A percentile compares a stretch with the other conserved stretches of the same genome.
Conservation (phyloP, 2,113 vertebrate species). For the Aspiorhynchus laticeps region DNA sequence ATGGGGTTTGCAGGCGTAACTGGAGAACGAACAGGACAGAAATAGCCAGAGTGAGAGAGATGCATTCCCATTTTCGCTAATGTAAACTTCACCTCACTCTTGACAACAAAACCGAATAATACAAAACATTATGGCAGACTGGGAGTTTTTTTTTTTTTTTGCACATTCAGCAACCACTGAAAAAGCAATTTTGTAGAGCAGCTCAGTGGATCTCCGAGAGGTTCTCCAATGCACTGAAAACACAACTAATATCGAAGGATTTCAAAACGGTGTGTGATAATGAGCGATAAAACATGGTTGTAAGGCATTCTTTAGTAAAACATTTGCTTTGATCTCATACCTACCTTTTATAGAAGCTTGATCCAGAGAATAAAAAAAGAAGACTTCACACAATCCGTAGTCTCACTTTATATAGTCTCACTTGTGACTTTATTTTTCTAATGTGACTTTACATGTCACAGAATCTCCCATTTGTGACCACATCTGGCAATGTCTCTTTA, state of each 20-base stretch:
- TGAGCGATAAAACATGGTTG: neutral
- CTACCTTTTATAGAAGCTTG: neutral
- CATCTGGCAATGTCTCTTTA: neutral
- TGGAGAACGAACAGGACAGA: neutral
- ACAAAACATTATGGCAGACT: conserved; percentile 1
- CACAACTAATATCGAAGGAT: neutral
- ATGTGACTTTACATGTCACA: neutral
- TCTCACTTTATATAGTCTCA: neutral
- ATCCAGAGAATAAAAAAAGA: neutral
- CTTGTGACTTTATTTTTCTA: neutral
- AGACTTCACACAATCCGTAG: neutral
- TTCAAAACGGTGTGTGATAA: neutral
- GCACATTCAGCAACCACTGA: conserved; percentile 29
- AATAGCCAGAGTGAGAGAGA: conserved; percentile 2
- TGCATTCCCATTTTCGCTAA: conserved; percentile 25
- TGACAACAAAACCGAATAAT: conserved; percentile 20
- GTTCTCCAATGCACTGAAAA: neutral
- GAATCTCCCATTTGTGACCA: neutral
- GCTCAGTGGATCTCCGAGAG: neutral
- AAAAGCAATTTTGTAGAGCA: conserved; percentile 25
- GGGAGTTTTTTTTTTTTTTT: neutral
- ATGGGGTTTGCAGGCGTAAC: conserved; percentile 7
- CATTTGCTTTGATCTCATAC: neutral
- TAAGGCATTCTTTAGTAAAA: neutral
- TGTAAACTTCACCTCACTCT: conserved; percentile 17